These are phyloP conservation scores for Myotis daubentonii DNA, from an alignment of 2,797 vertebrate genomes.

Conservation along the genomic window DNA sequence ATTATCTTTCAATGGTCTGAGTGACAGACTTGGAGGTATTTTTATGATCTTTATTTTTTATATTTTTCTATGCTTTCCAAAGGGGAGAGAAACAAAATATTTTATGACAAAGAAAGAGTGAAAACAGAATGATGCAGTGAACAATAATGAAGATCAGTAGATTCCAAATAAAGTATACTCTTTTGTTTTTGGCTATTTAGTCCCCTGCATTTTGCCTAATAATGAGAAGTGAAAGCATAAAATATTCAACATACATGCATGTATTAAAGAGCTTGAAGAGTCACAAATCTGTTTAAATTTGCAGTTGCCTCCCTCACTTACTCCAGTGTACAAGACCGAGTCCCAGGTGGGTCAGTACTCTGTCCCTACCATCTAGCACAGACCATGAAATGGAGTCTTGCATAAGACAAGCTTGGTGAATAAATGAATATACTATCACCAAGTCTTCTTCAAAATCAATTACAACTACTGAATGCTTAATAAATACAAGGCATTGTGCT, in stretches of 20 bases:
- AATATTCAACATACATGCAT: background rate
- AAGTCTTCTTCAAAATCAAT: slow-evolving; percentile 59
- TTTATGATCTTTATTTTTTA: slow-evolving; percentile 15
- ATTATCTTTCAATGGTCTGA: background rate
- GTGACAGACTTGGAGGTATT: background rate
- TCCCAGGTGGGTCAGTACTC: background rate
- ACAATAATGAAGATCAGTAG: background rate
- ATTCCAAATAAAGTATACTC: background rate
- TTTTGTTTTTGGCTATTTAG: background rate
- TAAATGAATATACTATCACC: background rate
- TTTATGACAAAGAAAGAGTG: background rate
- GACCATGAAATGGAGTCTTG: background rate
- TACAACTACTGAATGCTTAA: background rate
- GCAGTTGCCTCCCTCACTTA: background rate
- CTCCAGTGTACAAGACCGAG: background rate
- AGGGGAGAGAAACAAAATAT: slow-evolving; percentile 25
- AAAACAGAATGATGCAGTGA: background rate
- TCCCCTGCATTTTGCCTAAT: background rate
- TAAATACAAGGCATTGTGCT: background rate
- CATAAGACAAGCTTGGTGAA: background rate
- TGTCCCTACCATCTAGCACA: background rate
- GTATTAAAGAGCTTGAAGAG: background rate
- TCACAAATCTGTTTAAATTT: background rate
- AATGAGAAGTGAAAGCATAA: background rate
- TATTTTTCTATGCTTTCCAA: slow-evolving; percentile 52